Percentiles rank a stretch among this genome's conserved stretches.
phyloP scores from a whole-genome alignment of 2,888 invertebrate species.

The Cephalotes varians region DNA sequence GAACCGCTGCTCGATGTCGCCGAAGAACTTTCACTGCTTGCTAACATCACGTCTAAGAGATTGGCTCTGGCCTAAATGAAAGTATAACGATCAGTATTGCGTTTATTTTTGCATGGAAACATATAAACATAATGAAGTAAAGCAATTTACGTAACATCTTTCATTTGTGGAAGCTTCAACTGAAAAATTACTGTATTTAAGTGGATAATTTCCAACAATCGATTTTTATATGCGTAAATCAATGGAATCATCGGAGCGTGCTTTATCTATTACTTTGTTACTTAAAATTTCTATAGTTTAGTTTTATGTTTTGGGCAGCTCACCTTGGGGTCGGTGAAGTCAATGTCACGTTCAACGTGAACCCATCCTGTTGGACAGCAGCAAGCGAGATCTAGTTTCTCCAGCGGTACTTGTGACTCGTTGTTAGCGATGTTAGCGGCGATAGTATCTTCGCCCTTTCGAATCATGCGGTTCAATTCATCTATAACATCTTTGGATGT shows the following conservation, averaged over 20 bases:
- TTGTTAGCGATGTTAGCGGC: conserved; percentile 75
- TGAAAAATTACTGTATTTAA: neutral
- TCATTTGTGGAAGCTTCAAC: neutral
- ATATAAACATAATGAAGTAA: neutral
- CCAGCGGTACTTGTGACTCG: conserved; percentile 76
- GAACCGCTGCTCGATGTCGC: conserved; percentile 90
- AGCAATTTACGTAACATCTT: neutral
- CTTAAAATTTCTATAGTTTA: conserved; percentile 4
- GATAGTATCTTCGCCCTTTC: conserved; percentile 87
- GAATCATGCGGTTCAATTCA: conserved; percentile 90
- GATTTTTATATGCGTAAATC: neutral
- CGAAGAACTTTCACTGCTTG: conserved; percentile 90
- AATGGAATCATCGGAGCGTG: neutral
- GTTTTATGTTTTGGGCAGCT: neutral
- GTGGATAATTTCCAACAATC: neutral
- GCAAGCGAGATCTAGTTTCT: conserved; percentile 88
- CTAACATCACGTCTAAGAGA: conserved; percentile 92
- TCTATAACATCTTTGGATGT: conserved; percentile 93
- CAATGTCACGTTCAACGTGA: conserved; percentile 92
- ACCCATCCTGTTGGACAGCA: conserved; percentile 93
- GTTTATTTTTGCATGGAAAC: neutral
- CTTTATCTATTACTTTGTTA: conserved; percentile 7
- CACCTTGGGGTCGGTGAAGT: conserved; percentile 93
- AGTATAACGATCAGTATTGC: conserved; percentile 2
- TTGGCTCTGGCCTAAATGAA: conserved; percentile 90